phyloP scores from a whole-genome alignment of 2,113 vertebrate genomes.

The Psittacara wagleri region DNA sequence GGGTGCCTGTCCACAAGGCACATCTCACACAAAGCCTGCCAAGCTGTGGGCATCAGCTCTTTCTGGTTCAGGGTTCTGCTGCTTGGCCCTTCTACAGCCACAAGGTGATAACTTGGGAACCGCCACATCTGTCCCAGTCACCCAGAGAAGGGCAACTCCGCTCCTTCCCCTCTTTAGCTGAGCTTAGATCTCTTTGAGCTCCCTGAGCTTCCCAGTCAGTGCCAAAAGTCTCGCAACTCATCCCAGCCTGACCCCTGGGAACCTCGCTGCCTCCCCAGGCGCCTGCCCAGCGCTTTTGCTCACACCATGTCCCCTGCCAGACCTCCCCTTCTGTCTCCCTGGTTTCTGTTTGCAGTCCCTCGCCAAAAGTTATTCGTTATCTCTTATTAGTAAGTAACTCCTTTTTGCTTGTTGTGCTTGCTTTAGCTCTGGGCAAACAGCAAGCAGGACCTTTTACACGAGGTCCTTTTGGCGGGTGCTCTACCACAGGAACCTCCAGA shows the following conservation, averaged over 20 bases:
- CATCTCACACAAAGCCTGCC: background rate
- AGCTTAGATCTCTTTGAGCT: background rate
- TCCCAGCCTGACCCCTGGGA: background rate
- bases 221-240: background rate
- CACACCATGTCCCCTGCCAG: background rate
- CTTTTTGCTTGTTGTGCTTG: background rate
- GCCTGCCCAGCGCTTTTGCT: background rate
- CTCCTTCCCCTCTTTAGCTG: background rate
- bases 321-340: background rate
- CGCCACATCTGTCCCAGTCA: rapidly evolving
- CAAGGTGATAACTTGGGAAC: background rate
- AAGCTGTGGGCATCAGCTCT: rapidly evolving
- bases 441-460: background rate
- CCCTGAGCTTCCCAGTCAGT: background rate
- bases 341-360: background rate
- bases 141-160: background rate
- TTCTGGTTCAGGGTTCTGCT: background rate
- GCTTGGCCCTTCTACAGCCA: background rate
- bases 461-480: background rate
- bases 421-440: background rate
- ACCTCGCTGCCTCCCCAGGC: background rate
- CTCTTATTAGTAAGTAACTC: background rate
- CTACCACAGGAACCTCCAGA: background rate
- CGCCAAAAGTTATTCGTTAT: background rate
- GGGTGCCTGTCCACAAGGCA: background rate